Conservation (phyloP, 2,888 invertebrate species). For the Erebia ligea region DNA sequence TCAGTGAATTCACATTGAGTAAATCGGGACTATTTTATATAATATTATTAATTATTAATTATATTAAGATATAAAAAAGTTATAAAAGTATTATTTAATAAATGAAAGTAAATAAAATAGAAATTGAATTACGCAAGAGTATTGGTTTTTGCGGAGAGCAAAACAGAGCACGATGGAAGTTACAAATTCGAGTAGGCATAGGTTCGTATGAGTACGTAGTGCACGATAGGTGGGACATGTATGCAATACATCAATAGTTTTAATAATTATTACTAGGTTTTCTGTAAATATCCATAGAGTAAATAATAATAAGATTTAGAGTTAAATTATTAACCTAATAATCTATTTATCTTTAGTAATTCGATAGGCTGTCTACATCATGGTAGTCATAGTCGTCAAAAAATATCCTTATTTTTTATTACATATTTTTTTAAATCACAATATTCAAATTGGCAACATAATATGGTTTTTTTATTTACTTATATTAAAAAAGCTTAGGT, state of each 20-base stretch:
- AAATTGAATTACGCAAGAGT: slow-evolving; percentile 53
- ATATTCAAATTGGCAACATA: too few relatives aligned
- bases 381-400: too few relatives aligned
- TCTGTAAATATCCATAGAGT: slow-evolving; percentile 24
- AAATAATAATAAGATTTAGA: not conserved
- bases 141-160: slow-evolving; percentile 57
- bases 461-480: too few relatives aligned
- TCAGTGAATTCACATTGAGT: too few relatives aligned
- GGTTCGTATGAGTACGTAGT: slow-evolving; percentile 58
- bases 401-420: too few relatives aligned
- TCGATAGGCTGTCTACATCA: too few relatives aligned
- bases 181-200: slow-evolving; percentile 79
- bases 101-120: not conserved
- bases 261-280: slow-evolving; percentile 33
- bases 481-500: too few relatives aligned
- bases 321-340: not conserved
- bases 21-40: too few relatives aligned
- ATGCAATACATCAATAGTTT: slow-evolving; percentile 70
- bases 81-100: not conserved
- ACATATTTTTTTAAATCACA: too few relatives aligned
- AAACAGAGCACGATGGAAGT: slow-evolving; percentile 82
- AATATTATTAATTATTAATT: too few relatives aligned
- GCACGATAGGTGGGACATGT: slow-evolving; percentile 74
- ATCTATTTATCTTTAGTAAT: too few relatives aligned
- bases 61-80: too few relatives aligned